A percentile compares a stretch with the other conserved stretches of the same genome.
Conservation (phyloP, 2,113 vertebrate species). For the Macheiramphus alcinus region DNA sequence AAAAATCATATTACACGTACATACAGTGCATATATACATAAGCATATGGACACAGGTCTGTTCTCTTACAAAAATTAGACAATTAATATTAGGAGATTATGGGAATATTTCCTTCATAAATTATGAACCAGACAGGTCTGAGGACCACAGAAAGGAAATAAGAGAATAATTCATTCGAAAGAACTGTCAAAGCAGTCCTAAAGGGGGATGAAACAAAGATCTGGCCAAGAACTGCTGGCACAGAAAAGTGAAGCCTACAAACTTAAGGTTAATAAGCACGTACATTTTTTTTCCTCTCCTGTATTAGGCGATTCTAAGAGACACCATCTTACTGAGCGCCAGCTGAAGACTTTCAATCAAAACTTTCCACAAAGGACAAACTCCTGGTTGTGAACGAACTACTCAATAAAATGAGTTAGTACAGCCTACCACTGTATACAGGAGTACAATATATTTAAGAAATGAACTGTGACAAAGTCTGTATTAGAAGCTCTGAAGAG, state of each 20-base stretch:
- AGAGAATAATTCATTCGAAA: background rate
- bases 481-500: constrained; percentile 7
- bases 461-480: background rate
- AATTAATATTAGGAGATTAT: background rate
- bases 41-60: background rate
- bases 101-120: background rate
- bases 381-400: background rate
- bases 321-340: background rate
- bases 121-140: background rate
- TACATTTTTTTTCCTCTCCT: background rate
- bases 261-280: background rate
- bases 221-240: background rate
- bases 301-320: background rate
- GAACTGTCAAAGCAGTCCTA: background rate
- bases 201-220: background rate
- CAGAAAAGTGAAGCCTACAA: background rate
- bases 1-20: background rate
- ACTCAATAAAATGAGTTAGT: background rate
- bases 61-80: background rate
- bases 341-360: background rate
- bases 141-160: background rate
- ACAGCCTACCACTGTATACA: background rate
- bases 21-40: background rate
- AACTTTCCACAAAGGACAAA: background rate
- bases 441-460: background rate